Evolutionary conservation across 2,113 vertebrate genomes (phyloP).

Genomic region (Brachyhypopomus gauderio): DNA sequence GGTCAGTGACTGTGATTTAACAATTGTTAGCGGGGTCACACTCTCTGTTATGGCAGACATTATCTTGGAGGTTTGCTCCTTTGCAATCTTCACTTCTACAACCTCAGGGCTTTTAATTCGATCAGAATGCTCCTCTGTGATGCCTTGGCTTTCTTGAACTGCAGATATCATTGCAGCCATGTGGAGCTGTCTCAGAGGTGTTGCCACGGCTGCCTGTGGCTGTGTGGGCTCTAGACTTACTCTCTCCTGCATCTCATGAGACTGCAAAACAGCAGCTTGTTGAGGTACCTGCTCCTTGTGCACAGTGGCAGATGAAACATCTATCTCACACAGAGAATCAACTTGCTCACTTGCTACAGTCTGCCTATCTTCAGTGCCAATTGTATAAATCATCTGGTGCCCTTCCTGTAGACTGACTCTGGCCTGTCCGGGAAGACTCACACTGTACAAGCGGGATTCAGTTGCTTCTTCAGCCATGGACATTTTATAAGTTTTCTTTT

Average conservation of each 20-base stretch:
- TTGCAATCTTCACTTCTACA: slow-evolving; percentile 59
- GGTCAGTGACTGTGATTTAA: slow-evolving; percentile 63
- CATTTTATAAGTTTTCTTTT: slow-evolving; percentile 74
- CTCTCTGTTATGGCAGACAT: slow-evolving; percentile 75
- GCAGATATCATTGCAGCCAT: slow-evolving; percentile 72
- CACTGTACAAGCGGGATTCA: slow-evolving; percentile 77
- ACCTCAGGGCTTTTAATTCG: slow-evolving; percentile 73
- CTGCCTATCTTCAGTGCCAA: slow-evolving; percentile 76
- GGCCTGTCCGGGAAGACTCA: slow-evolving; percentile 74
- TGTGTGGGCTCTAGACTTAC: slow-evolving; percentile 61
- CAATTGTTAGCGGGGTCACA: slow-evolving; percentile 65
- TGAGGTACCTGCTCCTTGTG: slow-evolving; percentile 74
- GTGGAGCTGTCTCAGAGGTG: slow-evolving; percentile 69
- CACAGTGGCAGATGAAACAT: slow-evolving; percentile 72
- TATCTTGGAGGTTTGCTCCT: slow-evolving; percentile 64
- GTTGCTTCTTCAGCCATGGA: slow-evolving; percentile 72
- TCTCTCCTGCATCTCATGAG: slow-evolving; percentile 72
- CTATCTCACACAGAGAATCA: slow-evolving; percentile 65
- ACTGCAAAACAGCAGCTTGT: slow-evolving; percentile 74
- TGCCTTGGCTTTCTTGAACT: slow-evolving; percentile 73
- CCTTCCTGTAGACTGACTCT: slow-evolving; percentile 59
- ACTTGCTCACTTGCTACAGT: slow-evolving; percentile 75
- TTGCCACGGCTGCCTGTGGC: slow-evolving; percentile 61
- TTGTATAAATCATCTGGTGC: slow-evolving; percentile 78
- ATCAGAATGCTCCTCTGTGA: slow-evolving; percentile 78